phyloP scores from a whole-genome alignment of 2,113 vertebrate species.

The Opisthocomus hoazin region DNA sequence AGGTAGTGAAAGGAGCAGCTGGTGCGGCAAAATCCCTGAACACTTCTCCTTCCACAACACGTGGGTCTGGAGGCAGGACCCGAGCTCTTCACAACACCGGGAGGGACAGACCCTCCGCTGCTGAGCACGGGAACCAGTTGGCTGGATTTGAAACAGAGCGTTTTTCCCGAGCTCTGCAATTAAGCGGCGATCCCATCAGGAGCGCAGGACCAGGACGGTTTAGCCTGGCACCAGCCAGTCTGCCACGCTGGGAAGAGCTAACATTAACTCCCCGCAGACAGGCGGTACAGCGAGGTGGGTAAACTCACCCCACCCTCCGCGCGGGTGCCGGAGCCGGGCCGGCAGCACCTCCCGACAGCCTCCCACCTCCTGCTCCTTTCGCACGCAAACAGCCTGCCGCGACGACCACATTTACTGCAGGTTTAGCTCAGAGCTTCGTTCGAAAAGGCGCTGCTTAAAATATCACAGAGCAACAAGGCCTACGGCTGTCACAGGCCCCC shows the following conservation, averaged over 20 bases:
- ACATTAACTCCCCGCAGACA: not conserved
- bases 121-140: accelerated
- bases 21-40: accelerated
- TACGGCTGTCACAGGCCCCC: not conserved
- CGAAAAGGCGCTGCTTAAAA: not conserved
- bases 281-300: not conserved
- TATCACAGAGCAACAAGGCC: accelerated
- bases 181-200: accelerated
- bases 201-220: not conserved
- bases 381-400: not conserved
- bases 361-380: not conserved
- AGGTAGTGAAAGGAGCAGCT: not conserved
- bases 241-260: not conserved
- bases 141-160: not conserved
- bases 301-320: not conserved
- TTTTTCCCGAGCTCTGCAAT: not conserved
- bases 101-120: not conserved
- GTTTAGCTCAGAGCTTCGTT: not conserved
- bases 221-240: conserved; percentile 34
- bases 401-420: not conserved
- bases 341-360: accelerated
- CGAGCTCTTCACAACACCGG: accelerated
- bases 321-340: accelerated
- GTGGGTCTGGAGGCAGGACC: not conserved
- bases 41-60: not conserved